Base-by-base conservation (phyloP, 2,113 vertebrate genomes). In the Thomomys bottae region DNA sequence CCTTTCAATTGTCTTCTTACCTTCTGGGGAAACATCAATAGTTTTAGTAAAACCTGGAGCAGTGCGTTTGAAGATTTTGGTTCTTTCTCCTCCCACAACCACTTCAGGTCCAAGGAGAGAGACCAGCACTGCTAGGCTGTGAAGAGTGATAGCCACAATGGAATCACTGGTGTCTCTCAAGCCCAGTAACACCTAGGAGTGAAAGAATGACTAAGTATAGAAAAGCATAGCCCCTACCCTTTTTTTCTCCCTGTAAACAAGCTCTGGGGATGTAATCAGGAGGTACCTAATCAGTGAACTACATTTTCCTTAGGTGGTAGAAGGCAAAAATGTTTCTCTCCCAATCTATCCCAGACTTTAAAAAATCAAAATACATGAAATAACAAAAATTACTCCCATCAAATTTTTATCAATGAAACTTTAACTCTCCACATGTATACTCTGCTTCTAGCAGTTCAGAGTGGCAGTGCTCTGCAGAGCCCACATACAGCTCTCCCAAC, bases 31-130 rank as follows among this genome's bases (percentile, higher is more conserved):
- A 95, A 98, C 96, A 67, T 99, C 98, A 24, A 97, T 96, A 12
- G 98, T 99, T 98, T 98, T 99, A 68, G 98, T 98, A 96, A 99
- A 99, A 94, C 98, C 98, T 17, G 99, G 99, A 5, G 98, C 98
- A 42, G 98, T 99, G 91, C 98, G 97, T 97, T 99, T 99, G 97
- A 99, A 99, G 96, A 99, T 99, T 96, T 99, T 99, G 0, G 96
- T 98, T 96, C 99, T 98, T 95, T 99, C 98, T 85, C 99, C 99
- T 57, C 99, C 99, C 38, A 99, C 99, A 70, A 99, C 99, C 59
- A 99, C 98, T 63, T 99, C 98, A 68, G 99, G 99, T 54, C 99
- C 99, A 0, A 99, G 98, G 14, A 99, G 93, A 10, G 99, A 99
- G 76, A 99, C 99, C 14, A 99, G 97, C 90, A 99, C 98, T 0